Evolutionary conservation across 2,888 invertebrate genomes (phyloP).

Genomic region (Drosophila nr. perissopoda): DNA sequence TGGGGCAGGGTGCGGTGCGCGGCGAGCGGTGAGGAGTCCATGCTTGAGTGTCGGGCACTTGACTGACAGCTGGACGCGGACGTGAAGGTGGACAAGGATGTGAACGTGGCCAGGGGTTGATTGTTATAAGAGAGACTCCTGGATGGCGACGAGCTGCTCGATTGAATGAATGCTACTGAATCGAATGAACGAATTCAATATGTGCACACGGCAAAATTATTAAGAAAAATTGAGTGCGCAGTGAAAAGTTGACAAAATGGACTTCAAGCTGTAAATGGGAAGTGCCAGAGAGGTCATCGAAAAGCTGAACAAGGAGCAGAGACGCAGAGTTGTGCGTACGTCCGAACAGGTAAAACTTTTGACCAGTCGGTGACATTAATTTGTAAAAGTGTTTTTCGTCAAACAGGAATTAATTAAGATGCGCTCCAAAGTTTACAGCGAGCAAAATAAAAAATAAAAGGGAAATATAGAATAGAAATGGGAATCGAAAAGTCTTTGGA

Average conservation of each 20-base stretch:
- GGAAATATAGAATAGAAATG: constrained; percentile 10
- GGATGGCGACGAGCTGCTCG: constrained; percentile 53
- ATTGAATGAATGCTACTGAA: constrained; percentile 67
- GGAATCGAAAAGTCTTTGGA: constrained; percentile 35
- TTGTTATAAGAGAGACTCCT: constrained; percentile 46
- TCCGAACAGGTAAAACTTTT: constrained; percentile 73
- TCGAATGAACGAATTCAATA: constrained; percentile 70
- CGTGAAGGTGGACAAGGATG: constrained; percentile 48
- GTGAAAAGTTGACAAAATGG: constrained; percentile 79
- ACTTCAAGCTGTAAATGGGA: constrained; percentile 32
- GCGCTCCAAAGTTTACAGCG: constrained; percentile 42
- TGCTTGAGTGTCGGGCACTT: constrained; percentile 65
- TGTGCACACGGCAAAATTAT: constrained; percentile 71
- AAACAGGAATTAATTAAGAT: constrained; percentile 85
- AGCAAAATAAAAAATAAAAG: background rate
- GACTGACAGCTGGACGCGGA: constrained; percentile 75
- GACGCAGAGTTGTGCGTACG: constrained; percentile 22
- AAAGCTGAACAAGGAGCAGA: constrained; percentile 41
- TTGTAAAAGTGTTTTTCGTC: constrained; percentile 82
- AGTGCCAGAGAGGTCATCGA: constrained; percentile 39
- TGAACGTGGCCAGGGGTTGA: constrained; percentile 36
- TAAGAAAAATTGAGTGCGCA: constrained; percentile 63
- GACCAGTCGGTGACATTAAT: constrained; percentile 66
- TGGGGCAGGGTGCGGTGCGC: background rate
- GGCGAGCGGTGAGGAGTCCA: constrained; percentile 28